A percentile compares a stretch with the other conserved stretches of the same genome.
Evolutionary conservation across 2,797 vertebrate genomes (phyloP).

Genomic region (Pipistrellus kuhlii): DNA sequence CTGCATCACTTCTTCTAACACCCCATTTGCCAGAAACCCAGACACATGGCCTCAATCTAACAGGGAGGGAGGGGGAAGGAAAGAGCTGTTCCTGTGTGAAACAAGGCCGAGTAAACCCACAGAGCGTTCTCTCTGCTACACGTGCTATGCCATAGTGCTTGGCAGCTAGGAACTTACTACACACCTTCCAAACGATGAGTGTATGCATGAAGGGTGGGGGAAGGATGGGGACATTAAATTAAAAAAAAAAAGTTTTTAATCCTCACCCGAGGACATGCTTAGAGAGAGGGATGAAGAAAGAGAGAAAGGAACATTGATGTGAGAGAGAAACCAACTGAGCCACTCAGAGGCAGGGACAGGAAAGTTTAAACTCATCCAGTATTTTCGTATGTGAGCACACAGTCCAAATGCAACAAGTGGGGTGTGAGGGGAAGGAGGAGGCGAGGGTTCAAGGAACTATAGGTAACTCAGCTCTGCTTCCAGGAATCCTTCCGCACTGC

Average conservation of each 20-base stretch:
- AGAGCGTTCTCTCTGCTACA: background rate
- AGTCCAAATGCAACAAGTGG: background rate
- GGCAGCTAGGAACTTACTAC: background rate
- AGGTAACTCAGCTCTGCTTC: background rate
- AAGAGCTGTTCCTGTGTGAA: background rate
- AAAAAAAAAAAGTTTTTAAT: too few relatives aligned
- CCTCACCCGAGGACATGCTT: too few relatives aligned
- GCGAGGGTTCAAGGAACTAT: background rate
- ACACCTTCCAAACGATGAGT: background rate
- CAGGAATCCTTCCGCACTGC: background rate
- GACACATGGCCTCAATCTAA: background rate
- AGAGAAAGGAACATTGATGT: too few relatives aligned
- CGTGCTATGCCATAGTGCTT: background rate
- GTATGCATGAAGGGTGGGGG: background rate
- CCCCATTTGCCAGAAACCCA: background rate
- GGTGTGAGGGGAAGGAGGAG: background rate
- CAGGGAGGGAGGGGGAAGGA: background rate
- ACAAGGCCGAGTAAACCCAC: background rate
- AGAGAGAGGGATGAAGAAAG: too few relatives aligned
- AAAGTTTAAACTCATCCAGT: background rate
- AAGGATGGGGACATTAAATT: background rate
- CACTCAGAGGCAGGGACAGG: too few relatives aligned
- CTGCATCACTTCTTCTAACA: background rate
- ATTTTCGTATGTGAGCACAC: background rate
- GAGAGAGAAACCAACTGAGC: too few relatives aligned